Evolutionary conservation across 2,797 vertebrate genomes (phyloP).

Genomic region (Molothrus aeneus): DNA sequence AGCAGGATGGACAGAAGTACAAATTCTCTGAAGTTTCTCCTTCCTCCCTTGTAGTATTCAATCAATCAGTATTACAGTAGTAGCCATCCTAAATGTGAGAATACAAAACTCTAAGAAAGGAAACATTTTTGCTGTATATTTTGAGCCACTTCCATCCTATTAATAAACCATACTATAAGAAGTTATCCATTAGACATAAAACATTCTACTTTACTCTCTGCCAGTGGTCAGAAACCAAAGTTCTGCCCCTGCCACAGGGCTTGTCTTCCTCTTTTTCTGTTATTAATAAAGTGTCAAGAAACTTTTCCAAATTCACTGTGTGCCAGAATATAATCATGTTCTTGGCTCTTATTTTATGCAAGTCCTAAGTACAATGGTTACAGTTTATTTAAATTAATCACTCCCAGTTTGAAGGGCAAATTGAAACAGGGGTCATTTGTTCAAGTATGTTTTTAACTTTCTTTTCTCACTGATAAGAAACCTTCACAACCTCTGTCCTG

Average conservation of each 20-base stretch:
- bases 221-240: neutral
- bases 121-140: neutral
- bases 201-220: constrained; percentile 5
- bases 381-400: constrained; percentile 5
- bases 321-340: neutral
- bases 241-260: neutral
- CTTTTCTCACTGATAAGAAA: neutral
- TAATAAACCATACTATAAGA: neutral
- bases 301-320: neutral
- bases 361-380: neutral
- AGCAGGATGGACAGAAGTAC: neutral
- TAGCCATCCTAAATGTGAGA: neutral
- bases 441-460: neutral
- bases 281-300: constrained; percentile 6
- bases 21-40: neutral
- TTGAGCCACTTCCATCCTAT: neutral
- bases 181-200: constrained; percentile 3
- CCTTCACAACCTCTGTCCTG: neutral
- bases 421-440: neutral
- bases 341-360: neutral
- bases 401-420: neutral
- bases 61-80: neutral
- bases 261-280: neutral
- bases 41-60: neutral
- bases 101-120: neutral